Evolutionary conservation across 2,888 invertebrate genomes (phyloP), one percentile per base, ranked within the genome.

Genomic region (Dastarcus helophoroides): DNA sequence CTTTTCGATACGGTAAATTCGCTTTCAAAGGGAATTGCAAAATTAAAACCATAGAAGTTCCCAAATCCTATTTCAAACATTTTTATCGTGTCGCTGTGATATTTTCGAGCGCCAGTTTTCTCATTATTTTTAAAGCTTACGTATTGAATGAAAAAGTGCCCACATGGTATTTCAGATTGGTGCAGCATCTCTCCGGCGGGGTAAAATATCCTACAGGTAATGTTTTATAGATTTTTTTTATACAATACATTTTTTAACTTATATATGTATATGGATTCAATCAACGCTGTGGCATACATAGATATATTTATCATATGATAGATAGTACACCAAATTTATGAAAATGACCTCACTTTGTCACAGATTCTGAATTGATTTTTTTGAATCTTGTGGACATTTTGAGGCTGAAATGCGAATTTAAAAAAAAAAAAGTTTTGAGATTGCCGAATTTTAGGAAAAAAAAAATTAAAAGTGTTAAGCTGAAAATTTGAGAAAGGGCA

Each of bases 1-100:
- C 68, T 0, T 78, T 75, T 53, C 70, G 74, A 13, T 84, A 81
- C 58, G 86, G 86, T 8, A 83, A 82, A 58, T 77, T 74, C 46
- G 68, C 73, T 0, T 68, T 71, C 40, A 69, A 68, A 46, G 70
- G 69, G 1, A 53, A 62, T 10, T 41, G 47, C 1, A 22, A 65
- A 2, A 43, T 69, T 1, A 54, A 48, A 22, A 47, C 54, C 12
- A 14, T 74, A 10, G 79, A 84, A 56, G 66, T 85, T 24, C 85
- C 85, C 0, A 88, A 86, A 59, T 67, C 77, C 25, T 82, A 77
- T 68, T 89, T 85, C 49, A 68, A 64, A 44, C 88, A 89, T 60
- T 88, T 86, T 52, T 89, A 89, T 54, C 51, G 75, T 4, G 76
- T 79, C 49, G 76, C 84, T 0, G 63, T 73, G 72, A 77, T 78